A percentile compares a stretch with the other conserved stretches of the same genome.
These are phyloP conservation scores for Fukomys damarensis DNA, from an alignment of 2,113 vertebrate species.

Conservation along the genomic window DNA sequence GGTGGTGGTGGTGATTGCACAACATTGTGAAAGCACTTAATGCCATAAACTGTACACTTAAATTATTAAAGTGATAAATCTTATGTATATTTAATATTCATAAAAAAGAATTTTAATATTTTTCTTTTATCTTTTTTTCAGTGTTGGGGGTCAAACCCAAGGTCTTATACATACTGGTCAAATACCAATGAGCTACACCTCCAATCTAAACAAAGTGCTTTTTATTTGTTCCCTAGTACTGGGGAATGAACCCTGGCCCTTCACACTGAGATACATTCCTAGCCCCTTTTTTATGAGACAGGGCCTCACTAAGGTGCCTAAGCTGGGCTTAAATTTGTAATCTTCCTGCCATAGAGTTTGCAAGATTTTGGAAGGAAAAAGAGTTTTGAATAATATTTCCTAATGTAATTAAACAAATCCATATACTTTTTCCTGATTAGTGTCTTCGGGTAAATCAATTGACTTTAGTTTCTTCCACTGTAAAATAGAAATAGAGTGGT, in stretches of 20 bases:
- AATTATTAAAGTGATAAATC: not conserved
- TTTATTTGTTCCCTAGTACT: not conserved
- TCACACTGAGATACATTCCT: not conserved
- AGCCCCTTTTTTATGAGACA: not conserved
- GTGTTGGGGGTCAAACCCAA: not conserved
- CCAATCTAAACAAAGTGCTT: not conserved
- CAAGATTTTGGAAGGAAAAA: not conserved
- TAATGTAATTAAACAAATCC: not conserved
- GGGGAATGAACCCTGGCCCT: not conserved
- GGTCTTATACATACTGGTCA: not conserved
- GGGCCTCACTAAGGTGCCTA: not conserved
- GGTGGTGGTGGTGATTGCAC: not conserved
- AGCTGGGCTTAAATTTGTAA: not conserved
- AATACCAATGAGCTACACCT: not conserved
- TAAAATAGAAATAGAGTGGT: not conserved
- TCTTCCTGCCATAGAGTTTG: not conserved
- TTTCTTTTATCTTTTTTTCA: too few species aligned
- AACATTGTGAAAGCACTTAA: slow-evolving; percentile 18
- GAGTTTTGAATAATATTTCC: slow-evolving; percentile 36
- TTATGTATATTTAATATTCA: not conserved
- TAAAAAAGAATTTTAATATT: not conserved
- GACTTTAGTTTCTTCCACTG: slow-evolving; percentile 23
- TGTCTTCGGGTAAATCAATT: slow-evolving; percentile 47
- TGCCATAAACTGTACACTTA: not conserved
- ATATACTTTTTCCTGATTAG: slow-evolving; percentile 35